Evolutionary conservation across 2,797 vertebrate genomes (phyloP), one percentile per base, ranked within the genome.

Genomic region (Sparus aurata): DNA sequence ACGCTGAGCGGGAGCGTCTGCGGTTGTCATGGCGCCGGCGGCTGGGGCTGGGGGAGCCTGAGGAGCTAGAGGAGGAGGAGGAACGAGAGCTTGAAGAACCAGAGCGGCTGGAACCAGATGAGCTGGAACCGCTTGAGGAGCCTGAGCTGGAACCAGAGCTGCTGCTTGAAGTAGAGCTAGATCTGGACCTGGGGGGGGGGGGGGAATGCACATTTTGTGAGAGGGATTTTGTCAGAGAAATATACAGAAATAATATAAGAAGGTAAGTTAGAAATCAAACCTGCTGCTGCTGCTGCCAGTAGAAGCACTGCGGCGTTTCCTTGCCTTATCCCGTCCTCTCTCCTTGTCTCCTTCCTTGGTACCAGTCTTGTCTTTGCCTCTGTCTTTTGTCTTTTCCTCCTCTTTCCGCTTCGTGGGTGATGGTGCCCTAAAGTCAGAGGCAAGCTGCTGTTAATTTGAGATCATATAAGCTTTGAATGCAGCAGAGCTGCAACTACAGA

Each of bases 331-430:
- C 58, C 98, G 92, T 69, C 97, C 96, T 1, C 98, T 94, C 54
- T 98, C 98, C 89, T 99, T 98, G 43, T 99, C 98, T 30, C 97
- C 95, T 2, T 99, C 97, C 91, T 98, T 99, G n/a, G 93, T 85
- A 46, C 83, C 85, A 47, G 92, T 92, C 87, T 99, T 99, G 62
- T 99, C 98, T 92, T 99, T 99, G 22, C 94, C 95, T 46, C 96
- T 86, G 15, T 99, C 98, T 93, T 98, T 97, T 0, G 96, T 92
- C 82, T 99, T 98, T 82, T 99, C 98, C 72, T 99, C 98, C 60
- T 99, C 98, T 85, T 98, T 99, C 69, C 98, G 94, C 82, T 99
- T 99, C 61, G 97, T 97, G 0, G 98, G 98, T 92, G 97, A 99
- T 53, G 98, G 98, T 88, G 97, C 98, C 98, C 98, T 99, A 82